These are phyloP conservation scores for Casuarius casuarius DNA, from an alignment of 2,113 vertebrate genomes.

Conservation along the genomic window DNA sequence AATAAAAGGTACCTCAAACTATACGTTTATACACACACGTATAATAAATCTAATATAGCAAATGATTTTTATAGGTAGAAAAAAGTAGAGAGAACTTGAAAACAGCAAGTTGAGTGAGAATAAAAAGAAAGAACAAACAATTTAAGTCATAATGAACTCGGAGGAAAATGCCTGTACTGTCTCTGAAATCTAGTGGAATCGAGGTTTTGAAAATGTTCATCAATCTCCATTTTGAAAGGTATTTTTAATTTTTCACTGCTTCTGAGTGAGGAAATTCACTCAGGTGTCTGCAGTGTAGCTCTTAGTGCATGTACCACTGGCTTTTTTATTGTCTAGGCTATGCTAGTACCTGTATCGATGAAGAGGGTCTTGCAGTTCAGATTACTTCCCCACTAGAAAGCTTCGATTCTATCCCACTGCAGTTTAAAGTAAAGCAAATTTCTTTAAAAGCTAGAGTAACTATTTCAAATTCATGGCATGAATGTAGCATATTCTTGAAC, in stretches of 20 bases:
- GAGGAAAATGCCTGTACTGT: neutral
- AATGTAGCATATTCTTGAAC: neutral
- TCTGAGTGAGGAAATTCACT: neutral
- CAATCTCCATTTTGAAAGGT: neutral
- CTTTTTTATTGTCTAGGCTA: neutral
- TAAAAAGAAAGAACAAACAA: neutral
- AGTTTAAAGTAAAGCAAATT: neutral
- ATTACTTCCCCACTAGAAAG: neutral
- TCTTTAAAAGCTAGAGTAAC: neutral
- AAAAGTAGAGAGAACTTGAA: neutral
- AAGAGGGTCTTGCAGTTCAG: neutral
- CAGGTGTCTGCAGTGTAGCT: neutral
- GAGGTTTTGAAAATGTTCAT: neutral
- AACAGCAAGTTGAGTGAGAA: neutral
- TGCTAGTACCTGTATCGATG: neutral
- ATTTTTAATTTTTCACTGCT: neutral
- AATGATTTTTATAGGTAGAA: neutral
- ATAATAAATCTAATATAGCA: neutral
- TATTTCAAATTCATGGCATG: neutral
- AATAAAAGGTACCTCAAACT: neutral
- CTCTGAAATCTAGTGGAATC: neutral
- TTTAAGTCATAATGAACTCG: neutral
- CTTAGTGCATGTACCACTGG: neutral
- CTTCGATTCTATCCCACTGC: neutral
- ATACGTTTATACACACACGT: neutral